These are phyloP conservation scores for Oscheius sp. DNA, from an alignment of 1,140 invertebrate genomes.

Conservation along the genomic window DNA sequence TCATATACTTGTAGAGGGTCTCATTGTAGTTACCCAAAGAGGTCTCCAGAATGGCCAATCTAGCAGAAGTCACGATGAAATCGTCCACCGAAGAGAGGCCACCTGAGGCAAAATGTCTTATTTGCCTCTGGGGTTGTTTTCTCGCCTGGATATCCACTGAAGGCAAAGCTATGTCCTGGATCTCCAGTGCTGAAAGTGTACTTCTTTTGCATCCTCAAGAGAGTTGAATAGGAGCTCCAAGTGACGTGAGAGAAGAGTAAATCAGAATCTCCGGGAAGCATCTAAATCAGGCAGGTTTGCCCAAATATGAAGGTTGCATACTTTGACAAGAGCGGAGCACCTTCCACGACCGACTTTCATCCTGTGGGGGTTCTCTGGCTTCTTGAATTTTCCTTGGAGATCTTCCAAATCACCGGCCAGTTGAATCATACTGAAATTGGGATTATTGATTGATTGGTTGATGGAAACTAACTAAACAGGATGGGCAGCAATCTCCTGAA, in stretches of 20 bases:
- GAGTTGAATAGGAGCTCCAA: slow-evolving; percentile 74
- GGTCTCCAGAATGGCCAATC: slow-evolving; percentile 68
- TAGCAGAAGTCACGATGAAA: slow-evolving; percentile 30
- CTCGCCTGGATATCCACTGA: slow-evolving; percentile 70
- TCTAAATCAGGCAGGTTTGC: not conserved
- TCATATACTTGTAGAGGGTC: slow-evolving; percentile 67
- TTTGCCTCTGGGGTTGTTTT: slow-evolving; percentile 69
- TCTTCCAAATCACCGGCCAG: slow-evolving; percentile 75
- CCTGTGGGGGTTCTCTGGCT: slow-evolving; percentile 40
- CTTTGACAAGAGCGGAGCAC: slow-evolving; percentile 69
- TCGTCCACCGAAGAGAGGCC: slow-evolving; percentile 34
- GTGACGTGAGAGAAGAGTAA: slow-evolving; percentile 71
- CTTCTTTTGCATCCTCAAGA: slow-evolving; percentile 81
- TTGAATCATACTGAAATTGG: slow-evolving; percentile 55
- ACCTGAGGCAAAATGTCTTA: not conserved
- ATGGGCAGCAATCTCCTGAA: slow-evolving; percentile 66
- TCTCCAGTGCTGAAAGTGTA: slow-evolving; percentile 71
- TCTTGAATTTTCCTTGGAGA: slow-evolving; percentile 64
- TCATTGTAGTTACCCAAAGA: slow-evolving; percentile 72
- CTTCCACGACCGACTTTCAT: slow-evolving; percentile 59
- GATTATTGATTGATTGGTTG: slow-evolving; percentile 42
- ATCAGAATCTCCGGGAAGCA: slow-evolving; percentile 64
- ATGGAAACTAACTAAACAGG: slow-evolving; percentile 26
- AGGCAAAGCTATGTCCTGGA: slow-evolving; percentile 56
- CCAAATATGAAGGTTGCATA: slow-evolving; percentile 34